Evolutionary conservation across 2,888 invertebrate species (phyloP).

Genomic region (Acleris cristana): DNA sequence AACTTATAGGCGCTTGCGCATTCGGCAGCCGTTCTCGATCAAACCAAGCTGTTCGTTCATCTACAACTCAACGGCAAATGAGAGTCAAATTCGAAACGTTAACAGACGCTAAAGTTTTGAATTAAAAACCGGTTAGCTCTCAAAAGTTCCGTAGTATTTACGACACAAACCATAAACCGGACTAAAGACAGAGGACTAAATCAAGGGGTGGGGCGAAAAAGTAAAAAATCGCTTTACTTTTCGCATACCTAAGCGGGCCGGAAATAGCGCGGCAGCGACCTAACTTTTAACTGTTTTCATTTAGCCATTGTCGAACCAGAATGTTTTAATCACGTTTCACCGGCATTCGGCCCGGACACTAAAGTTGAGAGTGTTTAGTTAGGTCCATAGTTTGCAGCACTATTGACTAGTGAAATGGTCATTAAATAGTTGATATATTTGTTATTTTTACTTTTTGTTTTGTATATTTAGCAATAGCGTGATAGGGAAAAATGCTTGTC

Average conservation of each 20-base stretch:
- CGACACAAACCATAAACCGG: conserved; percentile 30
- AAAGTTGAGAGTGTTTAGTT: no score
- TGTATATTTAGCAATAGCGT: no score
- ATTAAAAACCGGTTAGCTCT: conserved; percentile 11
- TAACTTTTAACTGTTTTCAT: conserved; percentile 8
- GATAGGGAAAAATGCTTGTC: no score
- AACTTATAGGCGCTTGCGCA: conserved; percentile 33
- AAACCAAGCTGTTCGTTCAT: not conserved
- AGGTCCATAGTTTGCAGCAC: no score
- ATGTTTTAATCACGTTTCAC: not conserved
- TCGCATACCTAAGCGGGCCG: conserved; percentile 21
- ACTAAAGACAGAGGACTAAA: conserved; percentile 20
- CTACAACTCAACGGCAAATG: conserved; percentile 4
- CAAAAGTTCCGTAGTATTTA: conserved; percentile 26
- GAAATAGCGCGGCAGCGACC: conserved; percentile 25
- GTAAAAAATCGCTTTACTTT: conserved; percentile 23
- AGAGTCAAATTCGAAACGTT: conserved; percentile 16
- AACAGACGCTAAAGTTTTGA: conserved; percentile 6
- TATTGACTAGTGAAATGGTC: no score
- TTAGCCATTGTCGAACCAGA: not conserved
- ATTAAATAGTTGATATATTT: no score
- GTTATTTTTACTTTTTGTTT: no score
- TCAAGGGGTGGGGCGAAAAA: conserved; percentile 14
- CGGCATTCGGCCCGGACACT: no score
- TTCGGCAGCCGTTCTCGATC: conserved; percentile 7